These are phyloP conservation scores for Lasioglossum pauxillum DNA, from an alignment of 2,888 invertebrate species.

Conservation along the genomic window DNA sequence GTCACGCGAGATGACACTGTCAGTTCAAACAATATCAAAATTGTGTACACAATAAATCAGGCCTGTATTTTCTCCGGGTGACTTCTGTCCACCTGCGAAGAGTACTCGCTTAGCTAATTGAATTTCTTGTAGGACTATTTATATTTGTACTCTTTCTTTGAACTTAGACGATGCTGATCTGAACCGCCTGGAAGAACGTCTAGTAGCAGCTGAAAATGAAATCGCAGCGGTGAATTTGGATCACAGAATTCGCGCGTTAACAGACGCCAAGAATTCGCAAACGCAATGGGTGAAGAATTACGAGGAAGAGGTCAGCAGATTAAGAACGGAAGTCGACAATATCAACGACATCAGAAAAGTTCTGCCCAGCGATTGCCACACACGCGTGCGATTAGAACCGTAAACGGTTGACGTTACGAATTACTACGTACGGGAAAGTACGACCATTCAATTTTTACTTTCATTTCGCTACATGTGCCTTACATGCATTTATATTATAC, in stretches of 20 bases:
- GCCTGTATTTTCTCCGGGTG: background rate
- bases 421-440: constrained; percentile 23
- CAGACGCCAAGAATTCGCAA: constrained; percentile 87
- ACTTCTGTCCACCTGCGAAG: background rate
- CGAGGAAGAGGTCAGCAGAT: constrained; percentile 89
- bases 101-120: background rate
- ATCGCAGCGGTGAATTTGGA: constrained; percentile 91
- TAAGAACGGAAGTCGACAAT: constrained; percentile 92
- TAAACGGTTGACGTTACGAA: constrained; percentile 68
- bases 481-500: constrained; percentile 32
- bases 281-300: constrained; percentile 92
- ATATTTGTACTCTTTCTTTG: constrained; percentile 1
- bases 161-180: constrained; percentile 87
- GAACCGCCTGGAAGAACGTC: constrained; percentile 88
- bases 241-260: constrained; percentile 90
- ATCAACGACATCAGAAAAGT: constrained; percentile 92
- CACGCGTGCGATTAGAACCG: constrained; percentile 91
- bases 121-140: background rate
- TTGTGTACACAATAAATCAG: background rate
- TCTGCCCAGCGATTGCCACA: constrained; percentile 93
- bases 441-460: constrained; percentile 33
- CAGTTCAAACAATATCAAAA: background rate
- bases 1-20: background rate
- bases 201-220: constrained; percentile 90
- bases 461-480: constrained; percentile 50